Base-by-base conservation (phyloP, 2,113 vertebrate species). In the Sinocyclocheilus maitianheensis region DNA sequence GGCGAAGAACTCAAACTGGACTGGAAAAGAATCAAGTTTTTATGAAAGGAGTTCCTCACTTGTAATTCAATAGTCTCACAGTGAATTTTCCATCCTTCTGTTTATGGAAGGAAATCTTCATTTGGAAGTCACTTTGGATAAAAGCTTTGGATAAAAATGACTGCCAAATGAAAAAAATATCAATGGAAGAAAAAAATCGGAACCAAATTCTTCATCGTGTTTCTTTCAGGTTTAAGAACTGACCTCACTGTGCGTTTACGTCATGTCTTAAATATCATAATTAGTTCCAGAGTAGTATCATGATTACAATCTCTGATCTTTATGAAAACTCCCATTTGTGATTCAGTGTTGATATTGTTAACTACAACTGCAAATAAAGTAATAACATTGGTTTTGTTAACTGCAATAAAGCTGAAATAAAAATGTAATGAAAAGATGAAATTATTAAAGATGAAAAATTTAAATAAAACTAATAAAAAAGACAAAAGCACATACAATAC, bases 61-160 rank as follows among this genome's bases (percentile, higher is more conserved):
- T 40, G 51, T n/a, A 83, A 74, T 53, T 83, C 81, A 72, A n/a
- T 69, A 69, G 40, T 69, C 60, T 51, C 80, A 82, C n/a, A 30
- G 62, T 20, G n/a, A 51, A 69, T 69, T 82, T 63, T 69, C 80
- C 62, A 51, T 34, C 16, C 9, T 10, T 12, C 79, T 14, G 26
- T 40, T 83, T 83, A 74, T 83, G 67, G 48, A 74, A 58, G 51
- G 43, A 53, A 69, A 53, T 69, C 26, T 51, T 82, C 80, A 34
- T 69, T 69, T 69, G 40, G 34, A 65, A 87, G 86, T 62, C 22
- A 43, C 58, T 43, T 81, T 81, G 78, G n/a, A 51, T 69, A 20
- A 53, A 51, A 51, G 24, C 37, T 24, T 63, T 80, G 78, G 43
- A 53, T 69, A 22, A 53, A 34, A 51, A 16, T 16, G 48, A 55